Conservation (phyloP, 1,140 invertebrate species). For the Zophobas morio region DNA sequence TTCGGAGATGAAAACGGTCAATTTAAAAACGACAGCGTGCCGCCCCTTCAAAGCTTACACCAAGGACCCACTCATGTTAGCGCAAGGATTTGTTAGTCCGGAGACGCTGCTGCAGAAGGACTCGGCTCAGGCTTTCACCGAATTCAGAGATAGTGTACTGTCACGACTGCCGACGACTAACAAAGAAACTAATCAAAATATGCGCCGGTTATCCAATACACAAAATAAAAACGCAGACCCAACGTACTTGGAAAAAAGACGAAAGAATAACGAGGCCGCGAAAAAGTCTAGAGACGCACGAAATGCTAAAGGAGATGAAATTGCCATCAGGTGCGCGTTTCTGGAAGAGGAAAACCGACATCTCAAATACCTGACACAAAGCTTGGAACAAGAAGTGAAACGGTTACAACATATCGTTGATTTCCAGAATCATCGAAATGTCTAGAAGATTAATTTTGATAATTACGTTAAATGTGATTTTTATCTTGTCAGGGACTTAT, state of each 20-base stretch:
- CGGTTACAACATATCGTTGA: slow-evolving; percentile 51
- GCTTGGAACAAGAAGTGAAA: slow-evolving; percentile 60
- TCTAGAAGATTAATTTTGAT: too few species aligned
- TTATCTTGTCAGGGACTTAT: too few species aligned
- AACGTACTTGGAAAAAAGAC: slow-evolving; percentile 88
- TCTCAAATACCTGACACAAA: slow-evolving; percentile 76
- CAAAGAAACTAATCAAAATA: slow-evolving; percentile 76
- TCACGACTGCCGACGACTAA: slow-evolving; percentile 74
- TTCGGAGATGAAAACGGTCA: slow-evolving; percentile 5
- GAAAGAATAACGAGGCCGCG: slow-evolving; percentile 96
- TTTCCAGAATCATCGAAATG: not conserved
- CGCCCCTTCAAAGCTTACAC: slow-evolving; percentile 83
- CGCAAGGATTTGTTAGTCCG: slow-evolving; percentile 68
- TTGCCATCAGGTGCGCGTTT: slow-evolving; percentile 88
- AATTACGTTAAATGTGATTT: too few species aligned
- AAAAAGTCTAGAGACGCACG: slow-evolving; percentile 93
- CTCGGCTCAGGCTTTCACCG: slow-evolving; percentile 75
- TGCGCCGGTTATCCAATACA: slow-evolving; percentile 69
- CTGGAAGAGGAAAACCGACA: slow-evolving; percentile 86
- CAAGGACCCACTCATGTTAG: slow-evolving; percentile 75
- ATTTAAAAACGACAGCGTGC: slow-evolving; percentile 63
- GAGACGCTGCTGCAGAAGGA: slow-evolving; percentile 70
- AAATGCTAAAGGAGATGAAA: slow-evolving; percentile 92
- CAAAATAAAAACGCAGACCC: slow-evolving; percentile 72
- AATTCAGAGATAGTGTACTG: slow-evolving; percentile 78